Evolutionary conservation across 2,888 invertebrate species (phyloP).

Genomic region (Melinaea menophilus): DNA sequence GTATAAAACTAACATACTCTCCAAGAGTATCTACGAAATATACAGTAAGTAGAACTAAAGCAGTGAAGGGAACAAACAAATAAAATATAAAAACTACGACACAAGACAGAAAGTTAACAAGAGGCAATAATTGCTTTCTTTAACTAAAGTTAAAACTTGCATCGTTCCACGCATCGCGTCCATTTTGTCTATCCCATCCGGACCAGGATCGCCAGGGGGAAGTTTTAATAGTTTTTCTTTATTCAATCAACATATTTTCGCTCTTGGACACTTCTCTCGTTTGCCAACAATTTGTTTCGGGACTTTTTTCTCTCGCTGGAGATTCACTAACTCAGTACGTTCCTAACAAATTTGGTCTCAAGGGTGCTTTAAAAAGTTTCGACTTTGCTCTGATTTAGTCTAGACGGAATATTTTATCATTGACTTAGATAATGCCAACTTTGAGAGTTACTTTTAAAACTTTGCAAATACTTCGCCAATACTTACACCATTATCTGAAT

Average conservation of each 20-base stretch:
- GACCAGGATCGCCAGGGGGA: slow-evolving; percentile 61
- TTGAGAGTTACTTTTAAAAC: slow-evolving; percentile 23
- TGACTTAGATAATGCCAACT: slow-evolving; percentile 32
- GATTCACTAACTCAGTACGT: slow-evolving; percentile 52
- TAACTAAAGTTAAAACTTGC: slow-evolving; percentile 36
- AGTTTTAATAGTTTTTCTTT: slow-evolving; percentile 77
- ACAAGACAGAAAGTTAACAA: slow-evolving; percentile 32
- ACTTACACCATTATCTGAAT: not conserved
- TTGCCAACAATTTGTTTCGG: slow-evolving; percentile 74
- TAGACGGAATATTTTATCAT: slow-evolving; percentile 56
- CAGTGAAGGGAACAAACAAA: slow-evolving; percentile 23
- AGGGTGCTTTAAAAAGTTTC: slow-evolving; percentile 60
- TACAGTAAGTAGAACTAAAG: slow-evolving; percentile 3
- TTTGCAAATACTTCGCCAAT: slow-evolving; percentile 13
- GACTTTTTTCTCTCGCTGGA: slow-evolving; percentile 60
- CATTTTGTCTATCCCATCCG: slow-evolving; percentile 57
- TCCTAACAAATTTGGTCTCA: slow-evolving; percentile 65
- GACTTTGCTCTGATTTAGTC: slow-evolving; percentile 50
- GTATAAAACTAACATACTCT: not conserved
- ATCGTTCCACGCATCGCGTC: slow-evolving; percentile 49
- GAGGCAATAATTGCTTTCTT: slow-evolving; percentile 32
- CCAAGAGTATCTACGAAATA: not conserved
- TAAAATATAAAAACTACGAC: slow-evolving; percentile 26
- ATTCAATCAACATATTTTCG: slow-evolving; percentile 77
- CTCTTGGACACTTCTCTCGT: slow-evolving; percentile 71